phyloP scores from a whole-genome alignment of 2,113 vertebrate genomes.

The Lophius piscatorius region DNA sequence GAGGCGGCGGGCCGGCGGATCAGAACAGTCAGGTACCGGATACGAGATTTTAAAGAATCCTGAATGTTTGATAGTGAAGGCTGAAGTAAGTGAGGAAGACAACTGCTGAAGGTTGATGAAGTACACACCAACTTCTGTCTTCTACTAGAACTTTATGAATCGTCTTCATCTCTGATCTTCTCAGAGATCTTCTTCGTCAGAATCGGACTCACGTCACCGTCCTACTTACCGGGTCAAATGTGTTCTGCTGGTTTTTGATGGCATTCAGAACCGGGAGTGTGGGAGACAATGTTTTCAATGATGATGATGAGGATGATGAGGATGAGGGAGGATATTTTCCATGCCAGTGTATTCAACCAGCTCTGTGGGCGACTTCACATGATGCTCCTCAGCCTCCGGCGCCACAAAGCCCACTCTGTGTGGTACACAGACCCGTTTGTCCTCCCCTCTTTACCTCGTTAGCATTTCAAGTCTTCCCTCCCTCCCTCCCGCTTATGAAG shows the following conservation, averaged over 20 bases:
- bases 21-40: conserved; percentile 69
- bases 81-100: too few relatives aligned
- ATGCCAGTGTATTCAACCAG: conserved; percentile 49
- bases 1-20: conserved; percentile 48
- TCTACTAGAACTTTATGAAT: too few relatives aligned
- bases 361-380: conserved; percentile 56
- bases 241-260: conserved; percentile 14
- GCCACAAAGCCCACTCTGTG: conserved; percentile 75
- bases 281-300: conserved; percentile 62
- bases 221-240: conserved; percentile 31
- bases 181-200: too few relatives aligned
- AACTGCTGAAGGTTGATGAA: too few relatives aligned
- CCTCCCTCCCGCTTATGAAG: too few relatives aligned
- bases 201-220: not conserved
- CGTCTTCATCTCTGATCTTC: too few relatives aligned
- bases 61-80: too few relatives aligned
- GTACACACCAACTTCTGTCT: too few relatives aligned
- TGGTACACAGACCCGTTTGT: conserved; percentile 67
- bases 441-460: conserved; percentile 58
- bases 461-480: conserved; percentile 70
- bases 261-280: conserved; percentile 33
- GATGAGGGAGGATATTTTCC: conserved; percentile 33
- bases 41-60: too few relatives aligned
- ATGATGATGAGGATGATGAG: too few relatives aligned
- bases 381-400: conserved; percentile 46